A percentile compares a stretch with the other conserved stretches of the same genome.
Evolutionary conservation across 2,797 vertebrate genomes (phyloP).

Genomic region (Saxicola maurus): DNA sequence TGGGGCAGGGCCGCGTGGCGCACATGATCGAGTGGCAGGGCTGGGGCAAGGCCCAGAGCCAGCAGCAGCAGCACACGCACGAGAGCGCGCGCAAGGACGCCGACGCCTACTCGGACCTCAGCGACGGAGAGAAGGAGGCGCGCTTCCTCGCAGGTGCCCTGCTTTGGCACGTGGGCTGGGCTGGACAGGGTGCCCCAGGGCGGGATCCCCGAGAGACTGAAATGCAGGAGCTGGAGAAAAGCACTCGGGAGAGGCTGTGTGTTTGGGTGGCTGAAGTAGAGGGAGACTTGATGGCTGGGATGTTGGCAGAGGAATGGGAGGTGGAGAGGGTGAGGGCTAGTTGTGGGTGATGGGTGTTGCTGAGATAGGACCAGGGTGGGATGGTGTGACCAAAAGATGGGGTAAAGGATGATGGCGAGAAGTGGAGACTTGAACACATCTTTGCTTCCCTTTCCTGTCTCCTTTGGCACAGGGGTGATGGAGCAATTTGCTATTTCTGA

Average conservation of each 20-base stretch:
- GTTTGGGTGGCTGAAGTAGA: not conserved
- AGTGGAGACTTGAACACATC: not conserved
- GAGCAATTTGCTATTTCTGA: constrained; percentile 97
- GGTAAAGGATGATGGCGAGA: not conserved
- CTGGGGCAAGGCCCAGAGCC: constrained; percentile 85
- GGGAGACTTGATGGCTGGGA: not conserved
- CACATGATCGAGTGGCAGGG: constrained; percentile 99
- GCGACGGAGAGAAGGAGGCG: constrained; percentile 96
- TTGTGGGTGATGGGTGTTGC: not conserved
- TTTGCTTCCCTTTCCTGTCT: not conserved
- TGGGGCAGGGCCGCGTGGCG: constrained; percentile 94
- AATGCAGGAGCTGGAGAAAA: not conserved
- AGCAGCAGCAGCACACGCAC: constrained; percentile 76
- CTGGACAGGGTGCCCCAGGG: not conserved
- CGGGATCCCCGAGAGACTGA: not conserved
- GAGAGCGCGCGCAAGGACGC: constrained; percentile 82
- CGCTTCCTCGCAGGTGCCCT: constrained; percentile 89
- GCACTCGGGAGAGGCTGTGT: not conserved
- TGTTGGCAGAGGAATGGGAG: not conserved
- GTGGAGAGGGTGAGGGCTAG: not conserved
- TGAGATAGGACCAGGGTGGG: not conserved
- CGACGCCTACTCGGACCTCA: constrained; percentile 96
- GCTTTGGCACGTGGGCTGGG: not conserved
- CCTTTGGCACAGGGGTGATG: constrained; percentile 80
- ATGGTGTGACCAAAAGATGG: not conserved